phyloP scores from a whole-genome alignment of 30 jellyfish, hydroid and myxozoan genomes.

The Mastigias papua region DNA sequence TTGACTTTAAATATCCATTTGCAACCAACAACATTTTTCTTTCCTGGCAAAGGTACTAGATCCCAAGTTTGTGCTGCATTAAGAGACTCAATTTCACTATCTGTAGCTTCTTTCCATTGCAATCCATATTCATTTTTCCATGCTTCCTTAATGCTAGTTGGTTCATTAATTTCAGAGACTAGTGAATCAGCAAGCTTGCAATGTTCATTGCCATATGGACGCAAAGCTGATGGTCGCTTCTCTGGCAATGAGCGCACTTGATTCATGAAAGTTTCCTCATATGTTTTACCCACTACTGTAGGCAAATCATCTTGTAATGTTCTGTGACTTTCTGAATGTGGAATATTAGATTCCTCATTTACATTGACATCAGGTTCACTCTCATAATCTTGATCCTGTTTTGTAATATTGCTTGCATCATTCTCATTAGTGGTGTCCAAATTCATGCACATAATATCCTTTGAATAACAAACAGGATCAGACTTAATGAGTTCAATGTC shows the following conservation, averaged over 20 bases:
- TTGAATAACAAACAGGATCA: too few relatives aligned
- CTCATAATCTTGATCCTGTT: too few relatives aligned
- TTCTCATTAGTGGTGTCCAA: too few relatives aligned
- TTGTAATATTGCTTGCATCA: too few relatives aligned
- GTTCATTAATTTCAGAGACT: slow-evolving; percentile 25
- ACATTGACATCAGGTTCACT: too few relatives aligned
- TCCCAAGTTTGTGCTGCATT: slow-evolving; percentile 21
- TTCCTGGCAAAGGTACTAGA: slow-evolving; percentile 22
- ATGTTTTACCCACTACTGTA: too few relatives aligned
- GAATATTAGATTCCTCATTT: too few relatives aligned
- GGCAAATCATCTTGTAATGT: too few relatives aligned
- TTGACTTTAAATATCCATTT: slow-evolving; percentile 34
- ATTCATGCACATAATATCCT: too few relatives aligned
- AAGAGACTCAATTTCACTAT: slow-evolving; percentile 30
- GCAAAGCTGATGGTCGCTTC: slow-evolving; percentile 23
- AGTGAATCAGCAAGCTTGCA: slow-evolving; percentile 42
- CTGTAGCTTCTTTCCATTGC: slow-evolving; percentile 41
- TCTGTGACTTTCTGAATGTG: too few relatives aligned
- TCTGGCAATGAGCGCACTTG: slow-evolving; percentile 21
- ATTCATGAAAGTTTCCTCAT: too few relatives aligned
- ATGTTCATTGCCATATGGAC: slow-evolving; percentile 10
- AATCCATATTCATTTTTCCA: slow-evolving; percentile 23
- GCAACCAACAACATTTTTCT: slow-evolving; percentile 32
- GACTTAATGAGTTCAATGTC: neutral
- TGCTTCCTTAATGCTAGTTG: slow-evolving; percentile 31